These are phyloP conservation scores for Cheilosia scutellata DNA, from an alignment of 2,888 invertebrate species.

Conservation along the genomic window DNA sequence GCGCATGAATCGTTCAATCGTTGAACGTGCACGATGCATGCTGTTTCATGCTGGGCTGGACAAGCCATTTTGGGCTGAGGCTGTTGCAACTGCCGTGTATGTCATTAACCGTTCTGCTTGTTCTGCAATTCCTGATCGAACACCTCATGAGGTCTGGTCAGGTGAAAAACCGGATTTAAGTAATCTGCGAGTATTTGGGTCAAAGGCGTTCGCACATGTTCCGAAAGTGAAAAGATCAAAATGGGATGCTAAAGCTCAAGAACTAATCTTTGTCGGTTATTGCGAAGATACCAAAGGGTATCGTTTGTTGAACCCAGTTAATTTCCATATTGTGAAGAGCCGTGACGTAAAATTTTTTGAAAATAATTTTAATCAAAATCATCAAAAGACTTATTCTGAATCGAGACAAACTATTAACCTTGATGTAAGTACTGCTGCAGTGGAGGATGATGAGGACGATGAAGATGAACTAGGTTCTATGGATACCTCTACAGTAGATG, in stretches of 20 bases:
- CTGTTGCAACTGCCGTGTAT: conserved; percentile 21
- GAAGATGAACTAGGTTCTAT: too few species aligned
- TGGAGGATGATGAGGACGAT: conserved; percentile 21
- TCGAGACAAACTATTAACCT: background rate
- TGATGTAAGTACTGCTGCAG: background rate
- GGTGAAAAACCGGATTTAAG: background rate
- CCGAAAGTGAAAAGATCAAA: conserved; percentile 48
- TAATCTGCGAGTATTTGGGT: conserved; percentile 15
- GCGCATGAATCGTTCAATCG: conserved; percentile 68
- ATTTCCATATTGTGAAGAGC: conserved; percentile 28
- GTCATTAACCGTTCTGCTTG: conserved; percentile 20
- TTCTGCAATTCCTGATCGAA: conserved; percentile 14
- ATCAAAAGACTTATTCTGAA: background rate
- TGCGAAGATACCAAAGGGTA: conserved; percentile 47
- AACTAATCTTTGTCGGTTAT: conserved; percentile 53
- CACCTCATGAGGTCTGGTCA: conserved; percentile 38
- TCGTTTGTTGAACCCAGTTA: conserved; percentile 34
- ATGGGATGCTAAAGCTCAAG: conserved; percentile 10
- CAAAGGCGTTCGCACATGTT: conserved; percentile 18
- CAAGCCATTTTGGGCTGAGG: conserved; percentile 27
- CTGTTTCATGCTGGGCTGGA: too few species aligned
- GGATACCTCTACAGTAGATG: background rate
- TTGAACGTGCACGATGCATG: conserved; percentile 1
- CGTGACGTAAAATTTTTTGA: conserved; percentile 45
- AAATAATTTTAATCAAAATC: conserved; percentile 18